Conservation (phyloP, 2,888 invertebrate species). For the Agrochola lychnidis region DNA sequence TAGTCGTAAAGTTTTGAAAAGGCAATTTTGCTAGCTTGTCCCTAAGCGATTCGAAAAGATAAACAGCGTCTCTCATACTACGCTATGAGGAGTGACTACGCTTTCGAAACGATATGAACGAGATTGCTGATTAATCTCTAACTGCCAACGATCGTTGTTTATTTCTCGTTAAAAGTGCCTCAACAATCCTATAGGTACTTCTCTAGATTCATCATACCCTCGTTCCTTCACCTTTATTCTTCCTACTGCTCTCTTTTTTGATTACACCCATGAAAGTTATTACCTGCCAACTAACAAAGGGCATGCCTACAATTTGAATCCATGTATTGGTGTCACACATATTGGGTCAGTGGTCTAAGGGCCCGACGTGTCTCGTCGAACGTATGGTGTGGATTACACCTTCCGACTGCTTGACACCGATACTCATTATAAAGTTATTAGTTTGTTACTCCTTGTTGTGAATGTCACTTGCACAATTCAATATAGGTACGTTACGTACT, state of each 20-base stretch:
- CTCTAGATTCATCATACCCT: no score
- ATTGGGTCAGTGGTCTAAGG: conserved; percentile 54
- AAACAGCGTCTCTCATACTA: no score
- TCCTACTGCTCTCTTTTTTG: no score
- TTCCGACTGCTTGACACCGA: conserved; percentile 22
- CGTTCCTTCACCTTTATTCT: no score
- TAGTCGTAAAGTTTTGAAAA: background rate
- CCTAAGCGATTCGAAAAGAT: no score
- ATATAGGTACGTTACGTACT: background rate
- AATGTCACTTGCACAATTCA: background rate
- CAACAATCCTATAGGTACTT: no score
- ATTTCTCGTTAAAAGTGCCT: no score
- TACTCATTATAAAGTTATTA: conserved; percentile 6
- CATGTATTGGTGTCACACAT: conserved; percentile 32
- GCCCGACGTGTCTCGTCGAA: conserved; percentile 38
- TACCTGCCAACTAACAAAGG: conserved; percentile 15
- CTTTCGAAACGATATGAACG: no score
- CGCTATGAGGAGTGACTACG: no score
- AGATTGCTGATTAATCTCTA: no score
- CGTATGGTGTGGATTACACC: conserved; percentile 36
- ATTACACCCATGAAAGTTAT: background rate
- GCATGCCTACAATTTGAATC: background rate
- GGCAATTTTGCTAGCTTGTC: no score
- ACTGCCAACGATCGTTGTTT: no score
- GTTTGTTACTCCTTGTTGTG: background rate